phyloP scores from a whole-genome alignment of 2,113 vertebrate species.

The Clarias magur region DNA sequence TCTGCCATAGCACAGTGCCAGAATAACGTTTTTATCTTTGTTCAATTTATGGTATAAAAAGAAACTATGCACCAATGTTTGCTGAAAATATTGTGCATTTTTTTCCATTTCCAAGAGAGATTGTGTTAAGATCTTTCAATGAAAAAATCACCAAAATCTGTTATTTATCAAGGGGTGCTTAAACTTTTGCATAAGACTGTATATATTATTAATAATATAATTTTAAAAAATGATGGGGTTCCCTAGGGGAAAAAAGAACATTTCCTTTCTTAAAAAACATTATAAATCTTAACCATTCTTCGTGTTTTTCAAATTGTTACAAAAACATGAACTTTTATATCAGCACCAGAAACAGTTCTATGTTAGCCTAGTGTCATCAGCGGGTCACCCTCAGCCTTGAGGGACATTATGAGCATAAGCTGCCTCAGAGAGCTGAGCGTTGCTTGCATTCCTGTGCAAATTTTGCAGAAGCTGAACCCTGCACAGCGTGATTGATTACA shows the following conservation, averaged over 20 bases:
- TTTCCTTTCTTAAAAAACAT: not conserved
- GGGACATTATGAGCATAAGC: not conserved
- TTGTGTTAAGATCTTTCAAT: no score
- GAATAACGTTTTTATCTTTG: no score
- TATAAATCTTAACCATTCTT: not conserved
- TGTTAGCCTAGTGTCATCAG: not conserved
- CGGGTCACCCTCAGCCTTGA: not conserved
- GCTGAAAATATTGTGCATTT: no score
- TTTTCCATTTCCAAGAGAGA: no score
- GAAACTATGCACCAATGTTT: no score
- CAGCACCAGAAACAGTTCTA: not conserved
- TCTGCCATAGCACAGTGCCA: no score
- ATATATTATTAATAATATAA: no score
- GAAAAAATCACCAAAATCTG: no score
- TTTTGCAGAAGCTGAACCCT: constrained; percentile 23
- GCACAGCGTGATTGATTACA: constrained; percentile 25
- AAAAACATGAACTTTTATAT: not conserved
- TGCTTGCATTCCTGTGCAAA: not conserved
- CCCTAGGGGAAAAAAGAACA: not conserved
- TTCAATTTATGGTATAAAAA: no score
- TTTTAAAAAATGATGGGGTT: not conserved
- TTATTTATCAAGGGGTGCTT: no score
- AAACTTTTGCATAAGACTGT: no score
- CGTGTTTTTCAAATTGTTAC: not conserved
- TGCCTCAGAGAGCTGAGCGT: not conserved